Evolutionary conservation across 2,888 invertebrate species (phyloP), one percentile per base, ranked within the genome.

Genomic region (Lycaena phlaeas): DNA sequence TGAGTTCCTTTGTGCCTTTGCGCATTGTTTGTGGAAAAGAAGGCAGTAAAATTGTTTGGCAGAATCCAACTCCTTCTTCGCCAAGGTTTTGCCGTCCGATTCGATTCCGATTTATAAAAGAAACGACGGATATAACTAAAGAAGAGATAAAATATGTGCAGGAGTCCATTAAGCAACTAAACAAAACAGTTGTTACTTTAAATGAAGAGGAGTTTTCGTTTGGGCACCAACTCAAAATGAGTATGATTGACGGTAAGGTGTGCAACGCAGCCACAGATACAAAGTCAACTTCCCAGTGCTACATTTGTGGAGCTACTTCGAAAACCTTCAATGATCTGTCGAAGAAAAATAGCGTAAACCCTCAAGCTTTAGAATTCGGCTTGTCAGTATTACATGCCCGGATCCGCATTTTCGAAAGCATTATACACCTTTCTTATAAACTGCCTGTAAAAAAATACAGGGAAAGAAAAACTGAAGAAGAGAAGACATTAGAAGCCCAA

Each of bases 261-360:
- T 61, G 54, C 42, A 64, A 67, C 49, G 61, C 61, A 17, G 58
- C 57, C 10, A 57, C 60, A 15, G 44, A 49, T 27, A 64, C 58
- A 17, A 45, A 38, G 38, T 61, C 59, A 5, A 59, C 61, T 12
- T 50, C 45, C 40, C 40, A 51, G 25, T 68, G 63, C 39, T 66
- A 62, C 37, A 56, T 64, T 14, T 65, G 64, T 46, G 54, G 54
- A 22, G 42, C 44, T 27, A 67, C 63, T 1, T 12, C 37, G 15
- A 37, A 37, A 12, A 5, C 27, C 7, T 28, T 38, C 5, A 38
- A 38, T 38, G 38, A 38, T 11, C 2, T 40, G 5, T 38, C 17
- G 37, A 38, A 31, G 37, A 40, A 36, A 40, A n/a, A n/a, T n/a
- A n/a, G n/a, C n/a, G n/a, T n/a, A n/a, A n/a, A n/a, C n/a, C n/a